Evolutionary conservation across 2,888 invertebrate genomes (phyloP), one percentile per base, ranked within the genome.

Genomic region (Vandiemenella viatica): DNA sequence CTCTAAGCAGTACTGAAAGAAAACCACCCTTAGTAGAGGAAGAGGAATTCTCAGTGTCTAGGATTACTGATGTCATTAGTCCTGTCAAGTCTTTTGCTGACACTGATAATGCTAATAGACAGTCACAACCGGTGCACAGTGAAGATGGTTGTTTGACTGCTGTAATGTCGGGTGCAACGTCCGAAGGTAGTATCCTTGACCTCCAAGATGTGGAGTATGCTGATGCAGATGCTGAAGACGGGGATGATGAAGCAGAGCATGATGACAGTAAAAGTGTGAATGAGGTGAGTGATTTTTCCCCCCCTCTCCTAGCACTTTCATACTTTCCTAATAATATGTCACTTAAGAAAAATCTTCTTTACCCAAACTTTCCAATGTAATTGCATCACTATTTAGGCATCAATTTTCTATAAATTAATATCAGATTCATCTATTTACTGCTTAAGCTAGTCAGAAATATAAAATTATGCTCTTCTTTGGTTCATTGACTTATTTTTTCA

Each of bases 141-240:
- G 20, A 18, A 13, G 42, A 42, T 20, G 17, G n/a, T 8, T 19
- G 18, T 13, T 21, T 42, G 19, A n/a, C n/a, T 18, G 42, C 20
- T 8, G 8, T 19, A 13, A 13, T 42, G n/a, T n/a, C 18, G 53
- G 73, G 74, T 53, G 60, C 60, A 38, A 61, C 59, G 15, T 57
- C 61, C 52, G 49, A 50, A 37, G 54, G 50, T 16, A 52, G 49
- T 19, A 49, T 54, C n/a, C 60, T 74, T 50, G 75, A 75, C 59
- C 61, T 73, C 55, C 71, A 73, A 55, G 74, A 75, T 58, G 67
- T 74, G 37, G 73, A 75, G 56, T 74, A 69, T 62, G 74, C 72
- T 8, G 75, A 75, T 58, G 73, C 72, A 16, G 72, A 71, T 55
- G 74, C 70, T 52, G 69, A 67, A 46, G 73, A 72, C 53, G 67